Evolutionary conservation across 2,888 invertebrate species (phyloP), one percentile per base, ranked within the genome.

Genomic region (Hemaris fuciformis): DNA sequence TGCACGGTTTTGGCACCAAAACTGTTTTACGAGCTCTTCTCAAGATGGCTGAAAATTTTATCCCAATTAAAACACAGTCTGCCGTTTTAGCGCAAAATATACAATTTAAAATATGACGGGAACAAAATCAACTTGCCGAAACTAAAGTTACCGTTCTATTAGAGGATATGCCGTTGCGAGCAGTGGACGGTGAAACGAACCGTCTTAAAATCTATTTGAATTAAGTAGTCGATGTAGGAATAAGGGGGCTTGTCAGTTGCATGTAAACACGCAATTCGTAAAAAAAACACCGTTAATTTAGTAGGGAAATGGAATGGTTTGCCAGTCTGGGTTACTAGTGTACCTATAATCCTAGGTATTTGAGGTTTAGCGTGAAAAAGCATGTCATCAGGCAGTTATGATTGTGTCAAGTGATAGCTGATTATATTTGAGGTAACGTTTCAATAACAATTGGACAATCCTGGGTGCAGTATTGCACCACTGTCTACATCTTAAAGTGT

Each of bases 131-230:
- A 53, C 15, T 53, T 18, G 13, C 8, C 27, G 5, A 48, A 48
- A 18, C 31, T 31, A 27, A 48, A 27, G 25, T 10, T 18, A 20
- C 3, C n/a, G 23, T 23, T 46, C 46, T 25, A n/a, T 46, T 25
- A 23, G n/a, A 46, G 22, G 22, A 46, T n/a, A 25, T n/a, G 5
- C 46, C 25, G 46, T 25, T 6, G 25, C 18, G 18, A 31, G 53
- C 53, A 53, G 18, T 31, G 31, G 31, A 53, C 53, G 31, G 10
- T 53, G 53, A 27, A 31, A 53, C 53, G 53, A 53, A 31, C 27
- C 53, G 27, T 53, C 27, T 31, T 53, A 27, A 53, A 31, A 53
- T 27, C 48, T 48, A 25, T 31, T 53, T 31, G 53, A 53, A 53
- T 53, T 53, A 53, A 53, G 31, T 53, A 53, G 53, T 53, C 18